A percentile compares a stretch with the other conserved stretches of the same genome.
phyloP scores from a whole-genome alignment of 2,888 invertebrate species.

The Drepanosiphum platanoidis region DNA sequence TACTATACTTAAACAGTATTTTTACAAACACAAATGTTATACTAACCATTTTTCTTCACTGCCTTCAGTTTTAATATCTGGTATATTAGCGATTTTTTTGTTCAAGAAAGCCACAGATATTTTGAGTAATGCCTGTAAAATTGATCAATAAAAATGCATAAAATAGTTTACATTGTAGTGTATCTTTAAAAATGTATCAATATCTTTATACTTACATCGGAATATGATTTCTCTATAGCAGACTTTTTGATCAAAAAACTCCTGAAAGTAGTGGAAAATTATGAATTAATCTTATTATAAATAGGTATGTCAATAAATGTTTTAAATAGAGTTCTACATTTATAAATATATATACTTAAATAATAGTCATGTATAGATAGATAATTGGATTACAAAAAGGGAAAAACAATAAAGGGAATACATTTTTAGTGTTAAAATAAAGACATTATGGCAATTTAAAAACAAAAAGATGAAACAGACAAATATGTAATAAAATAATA shows the following conservation, averaged over 20 bases:
- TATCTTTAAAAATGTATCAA: slow-evolving; percentile 17
- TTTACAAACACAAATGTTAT: neutral
- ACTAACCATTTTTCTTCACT: slow-evolving; percentile 89
- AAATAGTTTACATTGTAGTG: neutral
- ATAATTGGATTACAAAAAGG: no score
- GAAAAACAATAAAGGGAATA: no score
- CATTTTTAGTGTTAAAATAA: no score
- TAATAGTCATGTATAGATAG: no score
- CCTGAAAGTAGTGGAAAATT: slow-evolving; percentile 68
- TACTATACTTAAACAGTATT: no score
- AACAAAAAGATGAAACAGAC: no score
- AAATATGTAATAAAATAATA: no score
- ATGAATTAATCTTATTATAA: slow-evolving; percentile 19
- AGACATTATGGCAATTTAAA: no score
- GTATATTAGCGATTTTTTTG: slow-evolving; percentile 93
- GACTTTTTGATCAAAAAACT: slow-evolving; percentile 91
- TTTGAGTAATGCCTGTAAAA: slow-evolving; percentile 83
- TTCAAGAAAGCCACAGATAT: slow-evolving; percentile 90
- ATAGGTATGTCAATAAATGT: no score
- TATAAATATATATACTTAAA: no score
- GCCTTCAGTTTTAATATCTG: slow-evolving; percentile 88
- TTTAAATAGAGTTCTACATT: no score
- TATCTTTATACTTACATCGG: slow-evolving; percentile 76
- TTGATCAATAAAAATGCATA: slow-evolving; percentile 37
- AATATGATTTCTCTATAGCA: slow-evolving; percentile 92